A percentile compares a stretch with the other conserved stretches of the same genome.
phyloP scores from a whole-genome alignment of 1,140 invertebrate genomes.

The Drosophila willistoni region DNA sequence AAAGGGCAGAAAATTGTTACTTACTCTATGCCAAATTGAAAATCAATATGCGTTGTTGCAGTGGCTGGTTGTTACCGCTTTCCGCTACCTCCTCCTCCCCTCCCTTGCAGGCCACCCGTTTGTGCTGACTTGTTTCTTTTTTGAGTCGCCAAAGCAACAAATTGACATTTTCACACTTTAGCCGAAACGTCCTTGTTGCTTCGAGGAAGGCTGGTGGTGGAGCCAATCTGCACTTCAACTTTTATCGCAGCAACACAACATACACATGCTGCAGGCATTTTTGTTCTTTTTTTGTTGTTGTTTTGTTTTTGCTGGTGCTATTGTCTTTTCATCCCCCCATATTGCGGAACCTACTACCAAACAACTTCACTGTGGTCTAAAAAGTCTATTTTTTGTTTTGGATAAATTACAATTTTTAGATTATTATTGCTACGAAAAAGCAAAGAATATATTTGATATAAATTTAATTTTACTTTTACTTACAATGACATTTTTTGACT shows the following conservation, averaged over 20 bases:
- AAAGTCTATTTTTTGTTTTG: too few species aligned
- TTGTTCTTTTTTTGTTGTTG: background rate
- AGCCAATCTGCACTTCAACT: slow-evolving; percentile 72
- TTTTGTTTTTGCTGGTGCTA: slow-evolving; percentile 38
- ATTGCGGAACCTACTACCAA: background rate
- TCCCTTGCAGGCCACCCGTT: background rate
- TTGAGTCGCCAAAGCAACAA: slow-evolving; percentile 47
- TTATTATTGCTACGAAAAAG: too few species aligned
- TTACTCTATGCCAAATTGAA: slow-evolving; percentile 63
- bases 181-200: slow-evolving; percentile 29
- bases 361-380: background rate
- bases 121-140: background rate
- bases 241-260: slow-evolving; percentile 51
- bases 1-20: slow-evolving; percentile 20
- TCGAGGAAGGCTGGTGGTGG: slow-evolving; percentile 22
- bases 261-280: slow-evolving; percentile 47
- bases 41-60: slow-evolving; percentile 71
- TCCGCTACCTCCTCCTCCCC: too few species aligned
- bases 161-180: slow-evolving; percentile 79
- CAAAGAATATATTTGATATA: too few species aligned
- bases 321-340: slow-evolving; percentile 45
- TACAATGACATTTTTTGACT: too few species aligned
- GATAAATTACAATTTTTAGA: too few species aligned
- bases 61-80: slow-evolving; percentile 16
- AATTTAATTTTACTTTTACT: too few species aligned